Base-by-base conservation (phyloP, 1,140 invertebrate species). In the Tenebrio molitor region DNA sequence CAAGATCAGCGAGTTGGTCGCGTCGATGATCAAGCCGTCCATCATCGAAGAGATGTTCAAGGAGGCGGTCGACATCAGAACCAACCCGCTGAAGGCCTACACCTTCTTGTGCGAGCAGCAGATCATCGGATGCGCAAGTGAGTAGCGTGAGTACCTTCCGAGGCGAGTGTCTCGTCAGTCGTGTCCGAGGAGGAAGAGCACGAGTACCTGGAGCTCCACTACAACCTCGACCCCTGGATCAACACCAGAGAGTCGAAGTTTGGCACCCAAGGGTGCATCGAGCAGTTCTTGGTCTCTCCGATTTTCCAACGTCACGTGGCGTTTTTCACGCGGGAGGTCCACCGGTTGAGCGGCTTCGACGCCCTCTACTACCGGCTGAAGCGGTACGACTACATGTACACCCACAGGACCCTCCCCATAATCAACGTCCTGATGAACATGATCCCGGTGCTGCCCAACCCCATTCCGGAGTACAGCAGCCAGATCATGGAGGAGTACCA, bases 331-430 rank as follows among this genome's bases (percentile, higher is more conserved):
- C 63, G 73, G 21, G 89, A 91, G 69, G 34, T 90, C 1, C 79
- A 88, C 42, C 81, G 88, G 2, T 79, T 86, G 2, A 85, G 83
- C 0, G 80, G 81, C 7, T 82, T 79, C 41, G 73, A 79, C 1
- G 79, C 81, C 10, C 74, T 87, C 1, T 89, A 85, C 78, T 85
- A 87, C 64, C 83, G 84, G 3, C 77, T 89, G 2, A 85, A 85
- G 3, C 41, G 67, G 76, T 83, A 76, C 78, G 84, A 79, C 16
- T 73, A 46, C 44, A 75, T 39, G 17, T 63, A 68, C 39, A 71
- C 64, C 7, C 66, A 63, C 16, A 62, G 64, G 15, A 68, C 70
- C 15, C 75, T 73, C 41, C 80, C 82, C 1, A 7, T 83, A 10
- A 23, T 75, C 1, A 81, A 75, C 17, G 80, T 79, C 2, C 33